Evolutionary conservation across 2,113 vertebrate genomes (phyloP), one percentile per base, ranked within the genome.

Genomic region (Pseudopodoces humilis): DNA sequence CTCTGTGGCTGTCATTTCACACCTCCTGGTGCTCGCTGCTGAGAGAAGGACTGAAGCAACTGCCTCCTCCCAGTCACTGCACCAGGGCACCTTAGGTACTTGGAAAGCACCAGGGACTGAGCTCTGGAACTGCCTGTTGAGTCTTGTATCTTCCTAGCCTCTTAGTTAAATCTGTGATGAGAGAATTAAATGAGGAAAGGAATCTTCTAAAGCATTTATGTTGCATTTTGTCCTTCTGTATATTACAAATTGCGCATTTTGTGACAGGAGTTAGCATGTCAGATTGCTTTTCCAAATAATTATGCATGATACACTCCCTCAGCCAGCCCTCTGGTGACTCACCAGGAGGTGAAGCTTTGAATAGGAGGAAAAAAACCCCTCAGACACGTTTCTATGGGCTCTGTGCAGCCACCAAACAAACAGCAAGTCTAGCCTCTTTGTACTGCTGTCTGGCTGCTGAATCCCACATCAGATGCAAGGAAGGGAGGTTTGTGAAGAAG

Each of bases 281-380:
- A 64, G 28, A 56, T 79, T 88, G 63, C 46, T 94, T 60, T 91
- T 76, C 78, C 82, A 91, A 95, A 65, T 87, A 72, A 85, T 84
- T 82, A 80, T 59, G 78, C 78, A 72, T 2, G 16, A 76, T 52
- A 19, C 0, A 3, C 21, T 85, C 58, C 82, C 75, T 80, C 82
- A 87, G 39, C 43, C 79, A 83, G 47, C 65, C 63, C 86, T 65
- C 31, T 1, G 2, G 22, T 95, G 92, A 94, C 81, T 95, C 91
- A 93, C 35, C 67, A 50, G 43, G 78, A 94, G 91, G 86, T 89
- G 94, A 85, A 94, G 53, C 62, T 96, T 79, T 83, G 28, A 92
- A 87, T 10, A 70, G 50, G 35, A 78, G 25, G 49, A 2, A 24
- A 63, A 74, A 69, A 83, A 80, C n/a, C 20, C 33, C 27, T 88